Percentiles rank a stretch among this genome's conserved stretches.
Evolutionary conservation across 1,140 invertebrate species (phyloP).

Genomic region (Plectrocnemia conspersa): DNA sequence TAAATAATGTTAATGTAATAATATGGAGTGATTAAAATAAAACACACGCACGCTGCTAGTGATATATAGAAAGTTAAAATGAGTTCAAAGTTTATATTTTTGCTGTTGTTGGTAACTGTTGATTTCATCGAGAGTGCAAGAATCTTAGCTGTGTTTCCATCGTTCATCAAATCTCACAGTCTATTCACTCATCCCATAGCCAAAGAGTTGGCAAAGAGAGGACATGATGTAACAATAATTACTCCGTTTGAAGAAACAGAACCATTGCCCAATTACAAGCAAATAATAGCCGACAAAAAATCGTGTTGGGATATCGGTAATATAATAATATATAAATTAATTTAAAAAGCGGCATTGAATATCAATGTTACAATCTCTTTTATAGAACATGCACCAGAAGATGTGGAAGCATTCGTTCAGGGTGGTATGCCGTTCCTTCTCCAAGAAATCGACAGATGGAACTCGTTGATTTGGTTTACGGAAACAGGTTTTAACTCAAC

Average conservation of each 20-base stretch:
- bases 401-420: conserved; percentile 13
- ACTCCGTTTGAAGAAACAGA: conserved; percentile 47
- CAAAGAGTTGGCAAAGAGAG: conserved; percentile 51
- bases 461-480: conserved; percentile 26
- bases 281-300: conserved; percentile 49
- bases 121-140: conserved; percentile 34
- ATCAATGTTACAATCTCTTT: neutral
- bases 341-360: no score
- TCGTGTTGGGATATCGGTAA: conserved; percentile 50
- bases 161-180: conserved; percentile 49
- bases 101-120: neutral
- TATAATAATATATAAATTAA: no score
- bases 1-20: no score
- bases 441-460: conserved; percentile 27
- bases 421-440: conserved; percentile 17
- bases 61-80: neutral
- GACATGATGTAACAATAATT: conserved; percentile 59
- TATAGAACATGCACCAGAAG: conserved; percentile 13
- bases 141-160: conserved; percentile 43
- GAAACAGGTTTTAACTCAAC: conserved; percentile 28
- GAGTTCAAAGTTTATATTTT: neutral
- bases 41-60: neutral
- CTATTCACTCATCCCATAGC: conserved; percentile 53
- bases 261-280: conserved; percentile 48
- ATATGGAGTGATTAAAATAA: no score